Conservation (phyloP, 2,888 invertebrate genomes). For the Erannis defoliaria region DNA sequence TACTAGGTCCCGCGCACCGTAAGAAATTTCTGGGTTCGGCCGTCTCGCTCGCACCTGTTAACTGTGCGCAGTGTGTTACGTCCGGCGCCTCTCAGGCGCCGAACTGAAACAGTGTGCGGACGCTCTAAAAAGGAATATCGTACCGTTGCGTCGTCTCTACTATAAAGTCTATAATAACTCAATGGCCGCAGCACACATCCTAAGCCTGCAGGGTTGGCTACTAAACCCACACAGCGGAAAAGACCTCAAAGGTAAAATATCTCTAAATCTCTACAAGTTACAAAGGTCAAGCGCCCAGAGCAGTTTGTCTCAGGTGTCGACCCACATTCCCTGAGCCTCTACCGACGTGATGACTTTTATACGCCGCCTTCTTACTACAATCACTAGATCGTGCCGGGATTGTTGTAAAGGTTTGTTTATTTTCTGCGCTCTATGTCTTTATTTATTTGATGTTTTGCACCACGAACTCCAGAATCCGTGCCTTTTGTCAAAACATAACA, state of each 20-base stretch:
- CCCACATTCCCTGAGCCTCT: slow-evolving; percentile 20
- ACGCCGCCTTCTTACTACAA: slow-evolving; percentile 8
- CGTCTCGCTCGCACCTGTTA: no score
- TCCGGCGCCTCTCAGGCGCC: no score
- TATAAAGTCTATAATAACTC: not conserved
- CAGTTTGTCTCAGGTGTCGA: slow-evolving; percentile 22
- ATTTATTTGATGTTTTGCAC: no score
- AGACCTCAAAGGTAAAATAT: slow-evolving; percentile 12
- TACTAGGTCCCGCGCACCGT: no score
- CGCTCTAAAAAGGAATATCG: no score
- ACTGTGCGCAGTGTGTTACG: no score
- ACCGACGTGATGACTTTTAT: slow-evolving; percentile 22
- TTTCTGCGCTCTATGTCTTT: no score
- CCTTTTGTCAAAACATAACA: no score
- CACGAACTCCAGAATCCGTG: no score
- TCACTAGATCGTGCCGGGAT: slow-evolving; percentile 25
- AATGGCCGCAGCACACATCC: not conserved
- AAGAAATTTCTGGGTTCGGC: no score
- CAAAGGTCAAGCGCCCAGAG: slow-evolving; percentile 16
- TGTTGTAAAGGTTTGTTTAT: not conserved
- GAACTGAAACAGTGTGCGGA: no score
- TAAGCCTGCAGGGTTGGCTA: slow-evolving; percentile 1
- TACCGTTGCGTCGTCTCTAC: no score
- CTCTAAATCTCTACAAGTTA: slow-evolving; percentile 15
- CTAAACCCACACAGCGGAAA: slow-evolving; percentile 1